Percentiles rank a stretch among this genome's conserved stretches.
These are phyloP conservation scores for Lepus townsendii DNA, from an alignment of 2,797 vertebrate genomes.

Conservation along the genomic window DNA sequence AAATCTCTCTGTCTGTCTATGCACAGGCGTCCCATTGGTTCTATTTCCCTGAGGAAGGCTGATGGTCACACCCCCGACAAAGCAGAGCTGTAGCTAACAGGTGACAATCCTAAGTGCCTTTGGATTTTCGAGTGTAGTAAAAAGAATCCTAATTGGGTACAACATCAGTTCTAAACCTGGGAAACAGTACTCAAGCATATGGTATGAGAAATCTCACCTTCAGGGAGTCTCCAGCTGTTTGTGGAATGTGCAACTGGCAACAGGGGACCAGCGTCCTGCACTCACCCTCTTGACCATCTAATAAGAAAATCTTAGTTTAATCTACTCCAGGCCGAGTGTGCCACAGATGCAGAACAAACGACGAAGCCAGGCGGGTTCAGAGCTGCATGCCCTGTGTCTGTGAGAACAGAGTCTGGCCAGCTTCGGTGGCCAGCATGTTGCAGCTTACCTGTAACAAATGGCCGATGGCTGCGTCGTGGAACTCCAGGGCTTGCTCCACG, in stretches of 20 bases:
- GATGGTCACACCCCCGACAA: neutral
- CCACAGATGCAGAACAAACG: neutral
- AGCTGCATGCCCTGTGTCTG: neutral
- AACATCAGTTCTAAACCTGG: neutral
- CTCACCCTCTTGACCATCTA: neutral
- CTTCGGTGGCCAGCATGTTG: fast-evolving
- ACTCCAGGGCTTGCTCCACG: slow-evolving; percentile 86
- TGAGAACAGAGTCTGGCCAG: neutral
- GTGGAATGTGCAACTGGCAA: neutral
- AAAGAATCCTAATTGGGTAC: neutral
- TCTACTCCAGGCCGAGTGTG: neutral
- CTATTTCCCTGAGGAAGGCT: neutral
- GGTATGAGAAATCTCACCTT: neutral
- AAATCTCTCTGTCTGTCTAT: neutral
- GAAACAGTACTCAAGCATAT: neutral
- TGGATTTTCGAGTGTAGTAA: neutral
- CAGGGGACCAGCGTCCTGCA: neutral
- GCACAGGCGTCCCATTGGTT: neutral
- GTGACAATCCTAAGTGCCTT: neutral
- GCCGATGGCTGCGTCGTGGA: slow-evolving; percentile 82
- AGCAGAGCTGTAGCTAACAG: neutral
- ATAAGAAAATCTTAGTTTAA: neutral
- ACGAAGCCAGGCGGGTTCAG: neutral
- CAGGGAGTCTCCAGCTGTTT: neutral
- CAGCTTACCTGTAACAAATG: slow-evolving; percentile 87